These are phyloP conservation scores for Heliconius ismenius DNA, from an alignment of 2,888 invertebrate genomes.

Conservation along the genomic window DNA sequence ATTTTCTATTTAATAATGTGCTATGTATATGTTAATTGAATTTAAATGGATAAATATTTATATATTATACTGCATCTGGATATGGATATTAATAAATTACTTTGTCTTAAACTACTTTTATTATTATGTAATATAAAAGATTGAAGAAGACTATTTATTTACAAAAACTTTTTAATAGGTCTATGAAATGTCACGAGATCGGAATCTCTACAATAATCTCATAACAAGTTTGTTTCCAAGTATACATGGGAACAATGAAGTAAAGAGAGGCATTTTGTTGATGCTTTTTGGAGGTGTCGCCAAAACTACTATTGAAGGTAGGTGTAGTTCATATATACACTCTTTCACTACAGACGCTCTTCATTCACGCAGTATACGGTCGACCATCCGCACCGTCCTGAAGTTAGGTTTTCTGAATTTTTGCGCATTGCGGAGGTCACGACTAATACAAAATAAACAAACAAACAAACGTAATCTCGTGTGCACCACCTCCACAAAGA, in stretches of 20 bases:
- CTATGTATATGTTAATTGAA: too few relatives aligned
- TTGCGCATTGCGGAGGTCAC: too few relatives aligned
- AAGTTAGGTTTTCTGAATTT: too few relatives aligned
- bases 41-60: too few relatives aligned
- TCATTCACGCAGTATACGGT: neutral
- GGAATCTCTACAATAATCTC: slow-evolving; percentile 93
- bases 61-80: too few relatives aligned
- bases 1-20: too few relatives aligned
- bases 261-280: slow-evolving; percentile 94
- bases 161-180: slow-evolving; percentile 72
- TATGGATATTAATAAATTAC: neutral
- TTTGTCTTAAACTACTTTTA: neutral
- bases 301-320: slow-evolving; percentile 93
- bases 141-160: too few relatives aligned
- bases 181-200: slow-evolving; percentile 98
- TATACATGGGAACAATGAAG: slow-evolving; percentile 97
- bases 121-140: neutral
- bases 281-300: slow-evolving; percentile 99
- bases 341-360: neutral
- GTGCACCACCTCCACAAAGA: too few relatives aligned
- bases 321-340: neutral
- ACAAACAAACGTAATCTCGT: too few relatives aligned
- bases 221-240: slow-evolving; percentile 96
- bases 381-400: too few relatives aligned
- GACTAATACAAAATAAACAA: too few relatives aligned